Percentiles rank a stretch among this genome's conserved stretches.
Conservation (phyloP, 2,888 invertebrate genomes). For the Caenorhabditis angaria region DNA sequence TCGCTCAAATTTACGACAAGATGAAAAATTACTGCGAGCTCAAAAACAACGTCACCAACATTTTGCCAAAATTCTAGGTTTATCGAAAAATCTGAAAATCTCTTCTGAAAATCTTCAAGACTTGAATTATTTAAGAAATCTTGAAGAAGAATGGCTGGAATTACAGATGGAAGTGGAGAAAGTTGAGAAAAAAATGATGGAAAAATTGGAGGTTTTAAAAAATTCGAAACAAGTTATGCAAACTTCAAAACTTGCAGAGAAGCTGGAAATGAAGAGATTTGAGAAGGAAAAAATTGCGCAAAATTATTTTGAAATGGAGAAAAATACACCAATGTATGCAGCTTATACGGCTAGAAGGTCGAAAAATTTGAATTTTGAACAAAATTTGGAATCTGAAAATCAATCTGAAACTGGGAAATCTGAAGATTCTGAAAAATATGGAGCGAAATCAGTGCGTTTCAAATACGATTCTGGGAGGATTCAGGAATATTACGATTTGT, state of each 20-base stretch:
- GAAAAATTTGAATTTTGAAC: conserved; percentile 18
- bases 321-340: conserved; percentile 38
- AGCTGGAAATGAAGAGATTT: no score
- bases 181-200: background rate
- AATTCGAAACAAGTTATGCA: background rate
- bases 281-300: conserved; percentile 30
- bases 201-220: background rate
- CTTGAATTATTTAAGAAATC: background rate
- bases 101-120: background rate
- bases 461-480: conserved; percentile 13
- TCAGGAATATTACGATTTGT: conserved; percentile 24
- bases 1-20: conserved; percentile 28
- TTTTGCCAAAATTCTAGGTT: conserved; percentile 7
- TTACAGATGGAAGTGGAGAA: background rate
- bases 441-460: background rate
- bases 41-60: conserved; percentile 15
- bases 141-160: background rate
- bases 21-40: conserved; percentile 28
- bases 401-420: conserved; percentile 13
- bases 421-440: background rate
- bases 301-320: conserved; percentile 10
- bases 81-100: conserved; percentile 1
- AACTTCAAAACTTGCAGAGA: conserved; percentile 9
- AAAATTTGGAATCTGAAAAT: conserved; percentile 13
- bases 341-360: conserved; percentile 21